phyloP scores from a whole-genome alignment of 1,140 invertebrate species.

The Temnothorax nylanderi region DNA sequence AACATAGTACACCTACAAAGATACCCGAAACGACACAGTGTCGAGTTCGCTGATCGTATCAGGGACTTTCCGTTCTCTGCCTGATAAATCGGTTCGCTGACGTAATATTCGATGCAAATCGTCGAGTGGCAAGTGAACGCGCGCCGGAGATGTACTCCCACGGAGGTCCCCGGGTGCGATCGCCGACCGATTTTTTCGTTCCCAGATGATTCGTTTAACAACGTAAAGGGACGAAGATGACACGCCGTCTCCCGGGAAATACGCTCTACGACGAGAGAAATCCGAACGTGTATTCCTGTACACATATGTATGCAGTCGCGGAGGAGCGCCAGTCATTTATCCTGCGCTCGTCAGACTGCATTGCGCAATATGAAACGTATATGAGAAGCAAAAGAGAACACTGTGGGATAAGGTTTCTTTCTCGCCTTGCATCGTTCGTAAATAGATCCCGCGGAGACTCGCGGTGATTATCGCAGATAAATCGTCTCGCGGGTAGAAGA shows the following conservation, averaged over 20 bases:
- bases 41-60: conserved; percentile 60
- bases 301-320: not conserved
- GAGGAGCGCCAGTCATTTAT: conserved; percentile 66
- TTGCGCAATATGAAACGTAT: conserved; percentile 74
- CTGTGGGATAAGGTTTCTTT: conserved; percentile 6
- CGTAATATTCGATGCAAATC: conserved; percentile 71
- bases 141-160: conserved; percentile 35
- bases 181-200: conserved; percentile 56
- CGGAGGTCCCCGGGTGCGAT: conserved; percentile 54
- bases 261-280: not conserved
- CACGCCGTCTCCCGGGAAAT: not conserved
- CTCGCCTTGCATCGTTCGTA: conserved; percentile 33
- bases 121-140: conserved; percentile 63
- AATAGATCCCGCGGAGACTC: conserved; percentile 60
- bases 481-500: conserved; percentile 54
- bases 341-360: conserved; percentile 44
- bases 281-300: not conserved
- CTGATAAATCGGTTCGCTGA: conserved; percentile 53
- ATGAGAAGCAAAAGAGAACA: conserved; percentile 56
- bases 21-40: not conserved
- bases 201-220: conserved; percentile 22
- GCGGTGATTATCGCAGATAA: conserved; percentile 67
- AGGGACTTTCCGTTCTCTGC: conserved; percentile 50
- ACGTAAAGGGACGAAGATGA: conserved; percentile 51
- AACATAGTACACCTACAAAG: not conserved